Evolutionary conservation across 2,888 invertebrate species (phyloP).

Genomic region (Cacoxenus indagator): DNA sequence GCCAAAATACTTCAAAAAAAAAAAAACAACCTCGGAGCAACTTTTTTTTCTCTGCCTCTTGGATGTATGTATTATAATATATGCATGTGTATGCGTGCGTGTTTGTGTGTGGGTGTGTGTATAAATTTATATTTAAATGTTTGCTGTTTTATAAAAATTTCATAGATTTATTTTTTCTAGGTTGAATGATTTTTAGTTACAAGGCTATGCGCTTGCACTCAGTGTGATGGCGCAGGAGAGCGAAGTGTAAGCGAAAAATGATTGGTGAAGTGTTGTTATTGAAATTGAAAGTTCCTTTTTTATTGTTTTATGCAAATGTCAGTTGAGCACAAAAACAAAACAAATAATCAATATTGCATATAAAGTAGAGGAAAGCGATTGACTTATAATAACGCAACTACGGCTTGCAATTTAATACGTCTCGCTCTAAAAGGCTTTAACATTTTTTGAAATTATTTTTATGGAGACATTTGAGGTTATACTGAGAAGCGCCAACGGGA

Average conservation of each 20-base stretch:
- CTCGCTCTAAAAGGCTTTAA: too few relatives aligned
- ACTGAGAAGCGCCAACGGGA: too few relatives aligned
- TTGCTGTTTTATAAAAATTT: conserved; percentile 5
- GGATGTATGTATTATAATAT: neutral
- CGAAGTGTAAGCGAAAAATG: neutral
- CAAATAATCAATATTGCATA: too few relatives aligned
- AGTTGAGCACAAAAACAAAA: neutral
- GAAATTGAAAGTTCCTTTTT: neutral
- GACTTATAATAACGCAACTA: too few relatives aligned
- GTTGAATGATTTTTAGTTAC: conserved; percentile 4
- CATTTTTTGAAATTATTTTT: too few relatives aligned
- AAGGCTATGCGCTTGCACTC: neutral
- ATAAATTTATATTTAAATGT: conserved; percentile 5
- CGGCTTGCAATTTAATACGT: too few relatives aligned
- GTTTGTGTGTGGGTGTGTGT: neutral
- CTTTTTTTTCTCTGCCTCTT: neutral
- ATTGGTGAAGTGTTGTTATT: neutral
- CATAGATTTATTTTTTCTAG: neutral
- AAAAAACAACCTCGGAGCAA: conserved; percentile 22
- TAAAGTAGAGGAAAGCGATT: too few relatives aligned
- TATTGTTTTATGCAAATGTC: neutral
- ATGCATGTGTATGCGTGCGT: neutral
- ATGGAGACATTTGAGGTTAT: too few relatives aligned
- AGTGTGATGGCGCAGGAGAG: neutral
- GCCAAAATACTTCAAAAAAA: conserved; percentile 57